Conservation (phyloP, 1,140 invertebrate species). For the Bombus confusus region DNA sequence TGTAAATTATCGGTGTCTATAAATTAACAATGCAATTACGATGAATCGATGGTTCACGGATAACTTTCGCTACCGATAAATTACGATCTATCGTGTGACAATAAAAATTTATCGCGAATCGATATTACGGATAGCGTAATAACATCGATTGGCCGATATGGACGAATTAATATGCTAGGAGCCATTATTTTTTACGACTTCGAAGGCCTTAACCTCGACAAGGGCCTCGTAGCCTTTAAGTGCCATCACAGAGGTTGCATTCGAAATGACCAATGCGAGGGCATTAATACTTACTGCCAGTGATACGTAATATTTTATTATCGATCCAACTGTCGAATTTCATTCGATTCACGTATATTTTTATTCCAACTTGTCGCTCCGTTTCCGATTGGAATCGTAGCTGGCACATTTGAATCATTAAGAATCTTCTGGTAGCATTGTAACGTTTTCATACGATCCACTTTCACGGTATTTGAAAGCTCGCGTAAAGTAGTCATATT, state of each 20-base stretch:
- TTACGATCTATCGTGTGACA: not conserved
- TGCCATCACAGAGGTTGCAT: constrained; percentile 52
- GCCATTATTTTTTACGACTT: constrained; percentile 56
- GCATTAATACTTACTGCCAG: constrained; percentile 8
- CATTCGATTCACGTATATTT: not conserved
- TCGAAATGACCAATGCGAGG: constrained; percentile 49
- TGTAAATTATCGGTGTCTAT: not conserved
- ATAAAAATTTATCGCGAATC: not conserved
- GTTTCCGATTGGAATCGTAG: too few relatives aligned
- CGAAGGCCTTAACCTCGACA: constrained; percentile 60
- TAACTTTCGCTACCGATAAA: too few relatives aligned
- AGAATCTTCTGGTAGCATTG: not conserved
- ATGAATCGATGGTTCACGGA: too few relatives aligned
- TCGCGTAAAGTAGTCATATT: not conserved
- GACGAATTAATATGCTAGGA: constrained; percentile 48
- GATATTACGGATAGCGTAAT: not conserved
- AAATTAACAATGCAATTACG: not conserved
- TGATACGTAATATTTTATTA: not conserved
- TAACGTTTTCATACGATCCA: not conserved
- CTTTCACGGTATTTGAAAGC: too few relatives aligned
- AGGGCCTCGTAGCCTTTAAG: constrained; percentile 56
- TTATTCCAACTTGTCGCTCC: not conserved
- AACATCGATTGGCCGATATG: not conserved
- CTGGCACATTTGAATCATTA: not conserved
- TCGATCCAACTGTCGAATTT: not conserved